Conservation (phyloP, 1,140 invertebrate species). For the Eumaeus atala region DNA sequence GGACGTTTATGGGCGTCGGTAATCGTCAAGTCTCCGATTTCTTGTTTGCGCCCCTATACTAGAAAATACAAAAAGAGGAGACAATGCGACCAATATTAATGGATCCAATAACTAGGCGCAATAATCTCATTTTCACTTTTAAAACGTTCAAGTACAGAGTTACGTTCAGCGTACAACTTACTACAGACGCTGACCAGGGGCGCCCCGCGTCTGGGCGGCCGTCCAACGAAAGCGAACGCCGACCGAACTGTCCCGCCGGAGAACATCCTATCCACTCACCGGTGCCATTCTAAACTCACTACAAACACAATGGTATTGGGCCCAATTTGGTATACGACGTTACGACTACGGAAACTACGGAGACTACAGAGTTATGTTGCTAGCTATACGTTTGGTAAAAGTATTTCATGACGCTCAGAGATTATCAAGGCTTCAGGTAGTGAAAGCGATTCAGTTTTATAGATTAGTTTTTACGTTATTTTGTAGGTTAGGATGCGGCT, state of each 20-base stretch:
- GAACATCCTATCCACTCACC: slow-evolving; percentile 14
- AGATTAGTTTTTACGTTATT: too few relatives aligned
- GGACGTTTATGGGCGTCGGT: too few relatives aligned
- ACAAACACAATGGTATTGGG: neutral
- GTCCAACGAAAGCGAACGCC: slow-evolving; percentile 65
- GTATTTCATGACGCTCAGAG: slow-evolving; percentile 42
- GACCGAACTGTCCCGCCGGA: slow-evolving; percentile 19
- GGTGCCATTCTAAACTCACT: slow-evolving; percentile 21
- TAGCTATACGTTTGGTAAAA: slow-evolving; percentile 19
- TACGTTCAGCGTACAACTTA: slow-evolving; percentile 55
- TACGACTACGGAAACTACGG: neutral
- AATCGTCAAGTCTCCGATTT: too few relatives aligned
- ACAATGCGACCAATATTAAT: slow-evolving; percentile 1
- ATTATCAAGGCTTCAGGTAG: slow-evolving; percentile 40
- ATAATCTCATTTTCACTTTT: slow-evolving; percentile 30
- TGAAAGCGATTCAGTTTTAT: slow-evolving; percentile 25
- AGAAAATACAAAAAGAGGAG: too few relatives aligned
- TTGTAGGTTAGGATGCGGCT: too few relatives aligned
- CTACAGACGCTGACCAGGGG: slow-evolving; percentile 66
- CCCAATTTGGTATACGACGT: neutral
- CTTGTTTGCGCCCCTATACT: too few relatives aligned
- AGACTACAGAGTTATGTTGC: neutral
- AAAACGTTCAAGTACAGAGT: slow-evolving; percentile 44
- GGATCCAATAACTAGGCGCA: slow-evolving; percentile 18
- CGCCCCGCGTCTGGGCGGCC: too few relatives aligned